A percentile compares a stretch with the other conserved stretches of the same genome.
Evolutionary conservation across 2,113 vertebrate species (phyloP).

Genomic region (Larimichthys crocea): DNA sequence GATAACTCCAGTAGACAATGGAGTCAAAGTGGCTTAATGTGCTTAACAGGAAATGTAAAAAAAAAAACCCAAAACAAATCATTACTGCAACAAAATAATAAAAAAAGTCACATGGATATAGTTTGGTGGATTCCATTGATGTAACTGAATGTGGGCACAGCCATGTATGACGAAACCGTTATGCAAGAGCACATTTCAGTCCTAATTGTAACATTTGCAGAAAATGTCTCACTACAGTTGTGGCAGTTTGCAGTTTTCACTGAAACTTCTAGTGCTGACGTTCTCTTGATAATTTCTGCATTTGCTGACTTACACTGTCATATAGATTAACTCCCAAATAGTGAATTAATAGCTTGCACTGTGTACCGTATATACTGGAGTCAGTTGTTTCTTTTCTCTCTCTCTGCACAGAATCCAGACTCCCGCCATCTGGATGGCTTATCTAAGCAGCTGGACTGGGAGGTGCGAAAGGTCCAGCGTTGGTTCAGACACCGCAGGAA

Average conservation of each 20-base stretch:
- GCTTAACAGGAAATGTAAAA: background rate
- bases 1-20: background rate
- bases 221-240: background rate
- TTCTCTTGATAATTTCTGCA: background rate
- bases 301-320: background rate
- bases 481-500: constrained; percentile 98
- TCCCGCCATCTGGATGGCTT: constrained; percentile 90
- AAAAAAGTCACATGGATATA: background rate
- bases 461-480: constrained; percentile 93
- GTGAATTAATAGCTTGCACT: background rate
- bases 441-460: constrained; percentile 98
- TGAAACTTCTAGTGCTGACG: background rate
- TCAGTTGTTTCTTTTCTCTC: background rate
- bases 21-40: background rate
- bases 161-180: background rate
- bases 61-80: background rate
- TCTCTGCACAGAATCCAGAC: constrained; percentile 88
- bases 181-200: constrained; percentile 8
- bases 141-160: background rate
- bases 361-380: background rate
- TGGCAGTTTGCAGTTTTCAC: background rate
- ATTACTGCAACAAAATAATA: background rate
- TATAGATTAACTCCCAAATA: background rate
- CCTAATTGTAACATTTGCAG: background rate
- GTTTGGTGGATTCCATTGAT: background rate